Evolutionary conservation across 2,888 invertebrate species (phyloP), one percentile per base, ranked within the genome.

Genomic region (Cheilosia vernalis): DNA sequence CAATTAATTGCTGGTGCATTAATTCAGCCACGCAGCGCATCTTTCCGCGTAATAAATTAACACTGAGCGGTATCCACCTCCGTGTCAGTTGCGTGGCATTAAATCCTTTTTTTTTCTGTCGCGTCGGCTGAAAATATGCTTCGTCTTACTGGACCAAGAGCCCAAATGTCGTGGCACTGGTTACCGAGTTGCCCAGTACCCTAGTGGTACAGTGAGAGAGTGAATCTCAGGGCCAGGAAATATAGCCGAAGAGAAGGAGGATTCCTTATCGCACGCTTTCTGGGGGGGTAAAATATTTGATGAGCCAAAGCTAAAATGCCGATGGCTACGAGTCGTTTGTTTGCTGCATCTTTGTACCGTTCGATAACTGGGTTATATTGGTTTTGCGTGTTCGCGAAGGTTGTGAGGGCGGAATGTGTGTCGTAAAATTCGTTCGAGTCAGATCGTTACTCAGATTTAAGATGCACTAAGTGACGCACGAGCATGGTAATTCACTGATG

Each of bases 41-140:
- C 85, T 85, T 85, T 85, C 85, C 85, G 81, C 77, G 72, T 85
- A 72, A 85, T 85, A 85, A 85, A 85, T 85, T 81, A 85, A 81
- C 85, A 67, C 85, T n/a, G 81, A 67, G 70, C 69, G 66, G 81
- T 80, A 77, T 67, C 81, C 81, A 81, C 81, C 81, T 81, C 51
- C 67, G 51, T 61, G 72, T 37, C 60, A 47, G 76, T 85, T 72
- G 74, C 66, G 70, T 76, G 70, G 70, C 53, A 51, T 76, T 85
- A 70, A 80, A 70, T 70, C 58, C 63, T 60, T 64, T 51, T 61
- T 51, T 47, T 61, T 64, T 69, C 64, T 44, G 17, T 47, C 7
- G 3, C 2, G 6, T 40, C 15, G 21, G 17, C n/a, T 17, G 3
- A 55, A 21, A 44, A 17, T 4, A 47, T 19, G n/a, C 44, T 61